Evolutionary conservation across 1,140 invertebrate genomes (phyloP), one percentile per base, ranked within the genome.

Genomic region (Potamilus streckersoni): DNA sequence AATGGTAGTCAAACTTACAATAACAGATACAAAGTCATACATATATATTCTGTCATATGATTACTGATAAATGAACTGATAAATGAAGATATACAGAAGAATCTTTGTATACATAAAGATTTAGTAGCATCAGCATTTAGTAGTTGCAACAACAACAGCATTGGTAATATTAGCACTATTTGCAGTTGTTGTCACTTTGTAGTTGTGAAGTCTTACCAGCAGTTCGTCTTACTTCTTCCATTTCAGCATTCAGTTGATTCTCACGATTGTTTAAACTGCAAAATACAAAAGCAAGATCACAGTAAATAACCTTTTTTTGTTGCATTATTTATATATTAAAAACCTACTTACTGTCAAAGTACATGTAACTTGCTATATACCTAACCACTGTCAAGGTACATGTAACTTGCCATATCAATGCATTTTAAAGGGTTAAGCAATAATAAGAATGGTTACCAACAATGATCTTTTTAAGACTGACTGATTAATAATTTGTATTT

Each of bases 181-280:
- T 19, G n/a, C 56, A 71, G 13, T 62, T 27, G n/a, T 38, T n/a
- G n/a, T 27, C 23, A 31, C 23, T 20, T 63, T 17, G 31, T 13
- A 72, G n/a, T 49, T 6, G 11, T 49, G 6, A 31, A 62, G 17
- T 84, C 86, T 83, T 79, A 87, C 86, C 77, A 67, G 84, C 85
- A 73, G 80, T 74, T 15, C 78, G 62, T 71, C 85, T 88, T 6
- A 85, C 79, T 23, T 79, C 55, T 23, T 86, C 86, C 81, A 88
- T 79, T 73, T 87, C 81, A 65, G 64, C 38, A 15, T 82, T 73
- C 14, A 88, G 62, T 27, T 83, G 63, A 19, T 74, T 67, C 71
- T 87, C 85, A 73, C 85, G 74, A 62, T 80, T 80, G 64, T 83
- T 83, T 55, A 86, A 71, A 71, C 85, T 86, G 74, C 19, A 82